Evolutionary conservation across 2,797 vertebrate genomes (phyloP).

Genomic region (Poeciliopsis turneri): DNA sequence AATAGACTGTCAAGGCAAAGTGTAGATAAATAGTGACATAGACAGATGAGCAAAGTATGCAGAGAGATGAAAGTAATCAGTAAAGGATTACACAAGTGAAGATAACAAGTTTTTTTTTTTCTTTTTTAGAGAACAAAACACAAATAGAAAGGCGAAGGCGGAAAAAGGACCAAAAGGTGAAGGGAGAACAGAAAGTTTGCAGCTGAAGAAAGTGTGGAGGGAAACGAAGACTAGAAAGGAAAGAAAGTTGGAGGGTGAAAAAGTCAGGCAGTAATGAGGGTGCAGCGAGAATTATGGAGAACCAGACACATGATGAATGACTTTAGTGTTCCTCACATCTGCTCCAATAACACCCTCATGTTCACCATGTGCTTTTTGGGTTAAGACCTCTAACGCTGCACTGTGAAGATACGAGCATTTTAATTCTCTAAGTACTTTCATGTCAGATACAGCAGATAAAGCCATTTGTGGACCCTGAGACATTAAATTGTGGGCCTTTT

Average conservation of each 20-base stretch:
- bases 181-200: conserved; percentile 34
- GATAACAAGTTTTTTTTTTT: conserved; percentile 13
- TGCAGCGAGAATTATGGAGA: conserved; percentile 13
- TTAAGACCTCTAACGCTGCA: conserved; percentile 18
- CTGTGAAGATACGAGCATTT: neutral
- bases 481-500: neutral
- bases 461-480: neutral
- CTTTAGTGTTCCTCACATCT: conserved; percentile 35
- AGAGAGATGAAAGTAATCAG: neutral
- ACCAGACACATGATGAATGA: conserved; percentile 39
- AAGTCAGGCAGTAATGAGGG: conserved; percentile 37
- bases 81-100: conserved; percentile 6
- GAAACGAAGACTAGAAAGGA: neutral
- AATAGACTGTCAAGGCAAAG: conserved; percentile 10
- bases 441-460: neutral
- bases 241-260: conserved; percentile 24
- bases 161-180: conserved; percentile 22
- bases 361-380: conserved; percentile 48
- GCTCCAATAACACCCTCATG: conserved; percentile 37
- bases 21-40: neutral
- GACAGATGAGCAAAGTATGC: neutral
- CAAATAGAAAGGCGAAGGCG: conserved; percentile 1
- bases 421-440: neutral
- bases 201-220: neutral
- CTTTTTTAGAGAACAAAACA: conserved; percentile 11